Evolutionary conservation across 2,113 vertebrate species (phyloP), one percentile per base, ranked within the genome.

Genomic region (Sapayoa aenigma): DNA sequence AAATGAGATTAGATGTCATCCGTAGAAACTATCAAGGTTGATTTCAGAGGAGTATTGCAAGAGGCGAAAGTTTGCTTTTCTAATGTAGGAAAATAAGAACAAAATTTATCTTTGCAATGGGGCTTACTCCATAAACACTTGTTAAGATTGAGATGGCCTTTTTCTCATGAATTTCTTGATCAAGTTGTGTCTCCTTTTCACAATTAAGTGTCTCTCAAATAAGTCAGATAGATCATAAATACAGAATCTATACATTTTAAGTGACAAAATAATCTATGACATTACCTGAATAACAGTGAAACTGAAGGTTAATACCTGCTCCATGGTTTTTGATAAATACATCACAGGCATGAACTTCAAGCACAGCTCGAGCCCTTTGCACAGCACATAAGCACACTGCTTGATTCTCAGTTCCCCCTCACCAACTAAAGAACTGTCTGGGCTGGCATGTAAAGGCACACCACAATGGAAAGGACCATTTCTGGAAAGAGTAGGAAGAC

Each of bases 351-450:
- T n/a, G 42, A 67, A 59, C 31, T 20, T 25, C 28, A 79, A 49
- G 71, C 31, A 14, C 13, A 68, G 24, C 25, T 7, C 2, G 7
- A 78, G 55, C 31, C 59, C 16, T 65, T 22, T 28, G 37, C 67
- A 22, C 25, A 79, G n/a, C 50, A 52, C 0, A 0, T 8, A 31
- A 44, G 47, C 59, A n/a, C 11, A 2, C 1, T 3, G 1, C 56
- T 41, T 0, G 1, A 18, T 12, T 37, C 18, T 0, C 0, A 12
- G 16, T 5, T n/a, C 4, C 3, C 15, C 19, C 30, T 47, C 59
- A 31, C 21, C 27, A 50, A 5, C 11, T 12, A 56, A 72, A 58
- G 50, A 79, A 13, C 2, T 5, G 9, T 0, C n/a, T 81, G 31
- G 42, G 31, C 37, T 14, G 14, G 21, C 56, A 30, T 0, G 0